A percentile compares a stretch with the other conserved stretches of the same genome.
These are phyloP conservation scores for Cyclophora albipunctata DNA, from an alignment of 2,888 invertebrate genomes.

Conservation along the genomic window DNA sequence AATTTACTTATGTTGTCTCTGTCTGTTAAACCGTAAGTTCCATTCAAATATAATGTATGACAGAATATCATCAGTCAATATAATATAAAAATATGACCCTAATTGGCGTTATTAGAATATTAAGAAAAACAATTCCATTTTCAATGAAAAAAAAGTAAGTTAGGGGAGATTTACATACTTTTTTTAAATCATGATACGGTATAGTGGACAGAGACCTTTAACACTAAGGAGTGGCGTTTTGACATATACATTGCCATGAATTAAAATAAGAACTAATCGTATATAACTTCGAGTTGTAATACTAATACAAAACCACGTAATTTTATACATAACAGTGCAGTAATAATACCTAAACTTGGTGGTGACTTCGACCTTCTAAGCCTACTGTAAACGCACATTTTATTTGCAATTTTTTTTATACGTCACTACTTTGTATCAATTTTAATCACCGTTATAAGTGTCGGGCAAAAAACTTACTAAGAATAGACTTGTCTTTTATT, in stretches of 20 bases:
- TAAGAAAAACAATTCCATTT: too few species aligned
- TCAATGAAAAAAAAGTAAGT: too few species aligned
- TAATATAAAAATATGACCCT: too few species aligned
- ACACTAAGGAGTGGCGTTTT: conserved; percentile 34
- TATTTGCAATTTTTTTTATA: conserved; percentile 12
- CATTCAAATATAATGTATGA: conserved; percentile 6
- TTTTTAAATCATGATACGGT: too few species aligned
- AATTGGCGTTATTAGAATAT: too few species aligned
- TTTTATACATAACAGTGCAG: conserved; percentile 50
- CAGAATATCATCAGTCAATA: too few species aligned
- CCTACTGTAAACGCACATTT: conserved; percentile 12
- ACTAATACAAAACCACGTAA: conserved; percentile 38
- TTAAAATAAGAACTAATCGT: conserved; percentile 26
- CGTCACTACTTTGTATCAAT: conserved; percentile 4
- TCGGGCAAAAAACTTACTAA: too few species aligned
- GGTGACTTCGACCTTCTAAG: conserved; percentile 17
- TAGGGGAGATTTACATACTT: too few species aligned
- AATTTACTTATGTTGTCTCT: conserved; percentile 4
- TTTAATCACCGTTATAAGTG: neutral
- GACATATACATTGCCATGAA: conserved; percentile 26
- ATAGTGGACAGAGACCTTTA: conserved; percentile 1
- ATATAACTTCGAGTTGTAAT: conserved; percentile 26
- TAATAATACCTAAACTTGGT: conserved; percentile 28
- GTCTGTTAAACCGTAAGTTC: too few species aligned
- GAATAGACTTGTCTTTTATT: too few species aligned